Percentiles rank a stretch among this genome's conserved stretches.
These are phyloP conservation scores for Ptychoptera contaminata DNA, from an alignment of 2,888 invertebrate species.

Conservation along the genomic window DNA sequence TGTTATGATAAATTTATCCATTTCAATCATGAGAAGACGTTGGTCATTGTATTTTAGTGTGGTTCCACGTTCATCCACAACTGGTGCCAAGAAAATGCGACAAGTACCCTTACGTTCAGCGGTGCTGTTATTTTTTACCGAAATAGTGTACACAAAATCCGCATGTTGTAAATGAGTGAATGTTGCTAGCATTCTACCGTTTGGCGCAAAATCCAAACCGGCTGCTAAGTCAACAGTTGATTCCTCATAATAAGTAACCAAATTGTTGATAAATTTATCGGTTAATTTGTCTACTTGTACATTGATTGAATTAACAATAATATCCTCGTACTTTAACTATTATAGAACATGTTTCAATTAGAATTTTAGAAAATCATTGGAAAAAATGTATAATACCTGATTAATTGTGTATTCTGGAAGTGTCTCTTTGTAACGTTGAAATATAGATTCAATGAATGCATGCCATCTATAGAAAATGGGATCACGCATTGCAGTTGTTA, in stretches of 20 bases:
- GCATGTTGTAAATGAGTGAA: slow-evolving; percentile 57
- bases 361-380: too few species aligned
- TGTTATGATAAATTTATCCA: slow-evolving; percentile 53
- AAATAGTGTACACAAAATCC: slow-evolving; percentile 42
- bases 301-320: slow-evolving; percentile 11
- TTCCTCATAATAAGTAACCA: slow-evolving; percentile 18
- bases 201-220: slow-evolving; percentile 20
- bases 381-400: too few species aligned
- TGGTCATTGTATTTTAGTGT: slow-evolving; percentile 48
- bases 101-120: slow-evolving; percentile 9
- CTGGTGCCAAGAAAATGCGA: slow-evolving; percentile 55
- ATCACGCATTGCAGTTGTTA: slow-evolving; percentile 24
- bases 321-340: slow-evolving; percentile 16
- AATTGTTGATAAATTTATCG: slow-evolving; percentile 8
- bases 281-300: background rate
- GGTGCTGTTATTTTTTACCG: slow-evolving; percentile 35
- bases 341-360: slow-evolving; percentile 8
- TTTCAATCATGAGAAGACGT: slow-evolving; percentile 46
- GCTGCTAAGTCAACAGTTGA: slow-evolving; percentile 19
- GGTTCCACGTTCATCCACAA: slow-evolving; percentile 49
- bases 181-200: slow-evolving; percentile 11
- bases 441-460: slow-evolving; percentile 22
- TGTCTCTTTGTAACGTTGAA: slow-evolving; percentile 19
- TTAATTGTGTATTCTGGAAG: slow-evolving; percentile 19
- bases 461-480: slow-evolving; percentile 27